Conservation (phyloP, 1,140 invertebrate species). For the Cyrtorhinus lividipennis region DNA sequence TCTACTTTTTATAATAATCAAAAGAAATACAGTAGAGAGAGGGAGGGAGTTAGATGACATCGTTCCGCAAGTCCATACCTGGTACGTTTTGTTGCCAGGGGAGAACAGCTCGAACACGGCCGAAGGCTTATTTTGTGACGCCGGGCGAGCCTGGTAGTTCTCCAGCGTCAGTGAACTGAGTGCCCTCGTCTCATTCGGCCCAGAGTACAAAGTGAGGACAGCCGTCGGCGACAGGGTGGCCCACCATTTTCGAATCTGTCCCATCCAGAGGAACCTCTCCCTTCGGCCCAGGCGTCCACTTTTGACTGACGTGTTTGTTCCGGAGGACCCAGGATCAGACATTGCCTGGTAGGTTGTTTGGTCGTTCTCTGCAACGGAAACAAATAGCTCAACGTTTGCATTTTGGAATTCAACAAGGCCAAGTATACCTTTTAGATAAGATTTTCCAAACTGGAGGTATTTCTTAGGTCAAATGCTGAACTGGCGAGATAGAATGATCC, state of each 20-base stretch:
- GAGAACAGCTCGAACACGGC: slow-evolving; percentile 22
- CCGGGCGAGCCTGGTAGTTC: slow-evolving; percentile 20
- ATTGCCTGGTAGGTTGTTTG: slow-evolving; percentile 13
- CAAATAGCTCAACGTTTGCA: too few species aligned
- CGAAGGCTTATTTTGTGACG: slow-evolving; percentile 4
- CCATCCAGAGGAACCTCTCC: slow-evolving; percentile 13
- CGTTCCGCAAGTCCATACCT: too few species aligned
- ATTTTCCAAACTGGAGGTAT: too few species aligned
- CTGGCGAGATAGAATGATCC: too few species aligned
- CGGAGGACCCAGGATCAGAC: not conserved
- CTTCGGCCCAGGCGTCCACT: slow-evolving; percentile 6
- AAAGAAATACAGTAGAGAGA: too few species aligned
- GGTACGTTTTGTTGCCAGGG: slow-evolving; percentile 25
- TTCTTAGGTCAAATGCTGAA: too few species aligned
- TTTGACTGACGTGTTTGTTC: not conserved
- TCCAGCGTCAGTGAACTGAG: slow-evolving; percentile 17
- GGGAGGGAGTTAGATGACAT: too few species aligned
- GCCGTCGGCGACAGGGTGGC: not conserved
- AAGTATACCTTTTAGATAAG: too few species aligned
- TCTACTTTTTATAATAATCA: too few species aligned
- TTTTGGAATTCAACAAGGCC: too few species aligned
- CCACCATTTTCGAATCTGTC: slow-evolving; percentile 14
- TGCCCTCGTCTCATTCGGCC: slow-evolving; percentile 20
- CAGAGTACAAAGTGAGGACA: slow-evolving; percentile 19
- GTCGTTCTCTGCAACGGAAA: not conserved